Evolutionary conservation across 2,113 vertebrate genomes (phyloP).

Genomic region (Lichenostomus cassidix): DNA sequence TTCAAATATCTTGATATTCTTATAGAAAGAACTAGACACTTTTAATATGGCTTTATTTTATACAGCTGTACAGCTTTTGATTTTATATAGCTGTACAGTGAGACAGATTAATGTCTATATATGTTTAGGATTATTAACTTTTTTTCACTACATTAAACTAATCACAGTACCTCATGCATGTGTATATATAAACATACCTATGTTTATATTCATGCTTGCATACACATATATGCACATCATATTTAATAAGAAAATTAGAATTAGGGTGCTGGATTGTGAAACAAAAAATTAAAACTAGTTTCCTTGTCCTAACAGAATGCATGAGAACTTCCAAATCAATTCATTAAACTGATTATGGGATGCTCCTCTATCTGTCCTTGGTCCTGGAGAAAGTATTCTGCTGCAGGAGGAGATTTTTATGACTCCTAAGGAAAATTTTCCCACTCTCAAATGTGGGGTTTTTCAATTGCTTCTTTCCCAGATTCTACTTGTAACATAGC

Average conservation of each 20-base stretch:
- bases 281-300: neutral
- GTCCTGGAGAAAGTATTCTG: neutral
- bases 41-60: neutral
- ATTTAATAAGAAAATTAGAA: neutral
- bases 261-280: neutral
- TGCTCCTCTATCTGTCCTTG: neutral
- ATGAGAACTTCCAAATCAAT: neutral
- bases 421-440: neutral
- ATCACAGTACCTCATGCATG: neutral
- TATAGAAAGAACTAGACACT: neutral
- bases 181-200: neutral
- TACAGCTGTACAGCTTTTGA: neutral
- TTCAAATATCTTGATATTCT: neutral
- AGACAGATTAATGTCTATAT: neutral
- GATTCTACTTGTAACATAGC: neutral
- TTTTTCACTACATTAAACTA: neutral
- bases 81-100: neutral
- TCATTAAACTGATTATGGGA: neutral
- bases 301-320: neutral
- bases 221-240: neutral
- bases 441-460: neutral
- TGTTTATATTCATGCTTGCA: neutral
- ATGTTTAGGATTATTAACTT: neutral
- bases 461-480: neutral
- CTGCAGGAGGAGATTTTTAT: neutral